Evolutionary conservation across 1,140 invertebrate genomes (phyloP).

Genomic region (Apis florea): DNA sequence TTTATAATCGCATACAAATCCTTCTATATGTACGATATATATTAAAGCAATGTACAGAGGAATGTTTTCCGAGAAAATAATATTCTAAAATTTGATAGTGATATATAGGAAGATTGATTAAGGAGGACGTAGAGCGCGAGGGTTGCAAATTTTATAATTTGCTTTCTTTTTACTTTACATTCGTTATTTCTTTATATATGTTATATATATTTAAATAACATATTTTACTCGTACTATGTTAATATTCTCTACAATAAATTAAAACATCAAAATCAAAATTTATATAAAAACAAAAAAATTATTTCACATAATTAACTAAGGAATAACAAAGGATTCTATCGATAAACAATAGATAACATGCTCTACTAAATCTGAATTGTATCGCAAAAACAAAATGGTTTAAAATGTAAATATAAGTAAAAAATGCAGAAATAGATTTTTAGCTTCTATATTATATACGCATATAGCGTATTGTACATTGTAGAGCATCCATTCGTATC

Average conservation of each 20-base stretch:
- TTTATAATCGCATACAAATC: slow-evolving; percentile 4
- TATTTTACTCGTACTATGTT: not conserved
- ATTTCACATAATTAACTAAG: not conserved
- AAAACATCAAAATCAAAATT: not conserved
- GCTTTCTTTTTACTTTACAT: not conserved
- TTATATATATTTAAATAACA: not conserved
- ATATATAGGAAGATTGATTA: slow-evolving; percentile 39
- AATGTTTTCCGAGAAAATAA: slow-evolving; percentile 39
- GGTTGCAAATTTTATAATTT: not conserved
- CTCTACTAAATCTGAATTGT: not conserved
- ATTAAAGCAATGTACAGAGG: slow-evolving; percentile 45
- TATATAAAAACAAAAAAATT: not conserved
- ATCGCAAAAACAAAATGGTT: not conserved
- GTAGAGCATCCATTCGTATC: not conserved
- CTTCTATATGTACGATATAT: slow-evolving; percentile 34
- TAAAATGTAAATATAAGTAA: not conserved
- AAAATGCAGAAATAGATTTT: slow-evolving; percentile 14
- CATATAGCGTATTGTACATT: slow-evolving; percentile 4
- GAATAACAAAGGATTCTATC: not conserved
- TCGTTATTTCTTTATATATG: not conserved
- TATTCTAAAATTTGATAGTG: slow-evolving; percentile 36
- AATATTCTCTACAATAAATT: not conserved
- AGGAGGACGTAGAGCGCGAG: slow-evolving; percentile 24
- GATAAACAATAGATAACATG: not conserved
- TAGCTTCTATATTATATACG: slow-evolving; percentile 21